Conservation (phyloP, 2,113 vertebrate species). For the Larimichthys crocea region DNA sequence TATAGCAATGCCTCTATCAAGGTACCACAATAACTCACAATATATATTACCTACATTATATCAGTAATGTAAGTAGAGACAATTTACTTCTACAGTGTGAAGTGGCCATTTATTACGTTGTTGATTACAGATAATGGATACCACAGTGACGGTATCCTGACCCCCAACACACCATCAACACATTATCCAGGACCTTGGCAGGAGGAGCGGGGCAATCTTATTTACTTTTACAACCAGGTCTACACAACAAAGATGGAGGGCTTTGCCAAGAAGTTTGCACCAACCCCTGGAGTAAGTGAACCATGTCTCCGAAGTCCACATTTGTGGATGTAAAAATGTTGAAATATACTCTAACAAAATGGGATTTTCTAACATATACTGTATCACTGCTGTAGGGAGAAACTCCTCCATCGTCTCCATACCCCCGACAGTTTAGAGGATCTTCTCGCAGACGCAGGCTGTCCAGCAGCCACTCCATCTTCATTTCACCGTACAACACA, state of each 20-base stretch:
- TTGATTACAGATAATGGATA: conserved; percentile 37
- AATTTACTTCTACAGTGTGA: background rate
- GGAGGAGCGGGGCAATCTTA: conserved; percentile 43
- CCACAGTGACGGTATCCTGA: background rate
- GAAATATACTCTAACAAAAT: background rate
- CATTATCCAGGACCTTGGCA: conserved; percentile 35
- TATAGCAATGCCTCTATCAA: background rate
- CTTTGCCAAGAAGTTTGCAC: conserved; percentile 47
- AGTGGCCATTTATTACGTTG: background rate
- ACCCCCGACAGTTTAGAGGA: conserved; percentile 24
- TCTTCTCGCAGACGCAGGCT: background rate
- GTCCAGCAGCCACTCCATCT: conserved; percentile 18
- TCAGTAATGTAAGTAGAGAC: background rate
- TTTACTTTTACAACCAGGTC: conserved; percentile 60
- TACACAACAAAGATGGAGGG: conserved; percentile 39
- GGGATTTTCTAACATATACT: background rate
- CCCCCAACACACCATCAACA: conserved; percentile 55
- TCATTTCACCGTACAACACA: conserved; percentile 7
- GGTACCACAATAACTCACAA: background rate
- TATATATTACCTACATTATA: background rate
- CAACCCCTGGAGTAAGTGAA: conserved; percentile 39
- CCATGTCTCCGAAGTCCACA: background rate
- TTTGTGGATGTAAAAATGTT: background rate
- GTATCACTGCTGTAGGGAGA: conserved; percentile 35
- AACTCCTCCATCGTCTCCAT: conserved; percentile 62